A percentile compares a stretch with the other conserved stretches of the same genome.
phyloP scores from a whole-genome alignment of 2,113 vertebrate species.

The Archilochus colubris region DNA sequence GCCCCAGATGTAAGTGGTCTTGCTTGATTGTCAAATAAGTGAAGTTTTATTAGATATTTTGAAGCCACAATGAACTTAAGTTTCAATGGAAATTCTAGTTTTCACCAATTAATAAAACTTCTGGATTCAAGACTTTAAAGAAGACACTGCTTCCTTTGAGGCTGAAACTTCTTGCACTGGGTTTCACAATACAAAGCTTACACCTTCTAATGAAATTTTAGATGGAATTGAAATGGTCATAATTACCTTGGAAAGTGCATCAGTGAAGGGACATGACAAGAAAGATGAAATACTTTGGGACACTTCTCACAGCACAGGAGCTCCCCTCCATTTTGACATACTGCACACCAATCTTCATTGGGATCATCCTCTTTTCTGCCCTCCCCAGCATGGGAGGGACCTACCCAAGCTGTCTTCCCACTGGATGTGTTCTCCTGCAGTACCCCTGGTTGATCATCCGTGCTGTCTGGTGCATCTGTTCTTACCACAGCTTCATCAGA shows the following conservation, averaged over 20 bases:
- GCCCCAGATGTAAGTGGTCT: not conserved
- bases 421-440: constrained; percentile 48
- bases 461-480: constrained; percentile 82
- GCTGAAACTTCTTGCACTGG: not conserved
- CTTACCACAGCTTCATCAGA: constrained; percentile 65
- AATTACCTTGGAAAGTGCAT: constrained; percentile 83
- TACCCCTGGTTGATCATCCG: constrained; percentile 74
- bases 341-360: constrained; percentile 87
- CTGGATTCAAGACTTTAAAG: not conserved
- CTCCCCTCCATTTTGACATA: constrained; percentile 85
- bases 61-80: not conserved
- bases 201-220: not conserved
- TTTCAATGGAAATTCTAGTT: not conserved
- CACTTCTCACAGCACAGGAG: constrained; percentile 85
- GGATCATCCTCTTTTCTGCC: constrained; percentile 83
- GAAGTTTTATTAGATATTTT: not conserved
- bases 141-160: not conserved
- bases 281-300: constrained; percentile 85
- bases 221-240: not conserved
- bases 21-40: not conserved
- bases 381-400: constrained; percentile 57
- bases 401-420: constrained; percentile 71
- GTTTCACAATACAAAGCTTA: not conserved
- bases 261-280: constrained; percentile 82
- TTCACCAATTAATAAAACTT: not conserved